Percentiles rank a stretch among this genome's conserved stretches.
phyloP scores from a whole-genome alignment of 2,797 vertebrate species.

The Microhierax caerulescens region DNA sequence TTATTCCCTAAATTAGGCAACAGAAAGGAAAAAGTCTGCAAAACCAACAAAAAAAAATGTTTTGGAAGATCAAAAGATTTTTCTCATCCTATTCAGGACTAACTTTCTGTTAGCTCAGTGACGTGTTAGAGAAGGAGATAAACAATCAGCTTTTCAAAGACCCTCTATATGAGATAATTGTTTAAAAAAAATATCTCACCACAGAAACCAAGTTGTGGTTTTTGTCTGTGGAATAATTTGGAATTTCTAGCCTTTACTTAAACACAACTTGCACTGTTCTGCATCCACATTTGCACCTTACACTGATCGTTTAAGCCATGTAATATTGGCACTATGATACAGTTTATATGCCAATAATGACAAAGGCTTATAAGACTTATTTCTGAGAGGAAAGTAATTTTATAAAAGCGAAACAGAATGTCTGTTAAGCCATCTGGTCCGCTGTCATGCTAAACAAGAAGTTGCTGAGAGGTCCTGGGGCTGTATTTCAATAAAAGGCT shows the following conservation, averaged over 20 bases:
- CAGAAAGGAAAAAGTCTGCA: neutral
- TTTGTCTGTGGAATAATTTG: neutral
- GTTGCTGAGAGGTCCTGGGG: neutral
- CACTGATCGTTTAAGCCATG: neutral
- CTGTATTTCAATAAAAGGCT: neutral
- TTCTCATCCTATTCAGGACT: neutral
- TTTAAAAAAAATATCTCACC: neutral
- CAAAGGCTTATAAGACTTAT: neutral
- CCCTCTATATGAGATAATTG: neutral
- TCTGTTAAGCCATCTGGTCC: neutral
- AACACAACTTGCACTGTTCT: neutral
- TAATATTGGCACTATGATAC: fast-evolving
- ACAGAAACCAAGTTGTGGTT: fast-evolving
- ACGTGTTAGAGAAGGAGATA: neutral
- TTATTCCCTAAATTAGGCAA: neutral
- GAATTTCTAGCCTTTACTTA: neutral
- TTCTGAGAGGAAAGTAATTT: neutral
- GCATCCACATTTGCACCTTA: neutral
- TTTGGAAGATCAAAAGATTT: neutral
- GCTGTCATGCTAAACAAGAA: neutral
- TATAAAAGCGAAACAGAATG: neutral
- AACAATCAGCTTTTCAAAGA: neutral
- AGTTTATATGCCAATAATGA: neutral
- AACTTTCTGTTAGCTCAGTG: neutral
- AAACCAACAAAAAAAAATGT: neutral